Conservation (phyloP, 2,888 invertebrate species). For the Microctonus hyperodae region DNA sequence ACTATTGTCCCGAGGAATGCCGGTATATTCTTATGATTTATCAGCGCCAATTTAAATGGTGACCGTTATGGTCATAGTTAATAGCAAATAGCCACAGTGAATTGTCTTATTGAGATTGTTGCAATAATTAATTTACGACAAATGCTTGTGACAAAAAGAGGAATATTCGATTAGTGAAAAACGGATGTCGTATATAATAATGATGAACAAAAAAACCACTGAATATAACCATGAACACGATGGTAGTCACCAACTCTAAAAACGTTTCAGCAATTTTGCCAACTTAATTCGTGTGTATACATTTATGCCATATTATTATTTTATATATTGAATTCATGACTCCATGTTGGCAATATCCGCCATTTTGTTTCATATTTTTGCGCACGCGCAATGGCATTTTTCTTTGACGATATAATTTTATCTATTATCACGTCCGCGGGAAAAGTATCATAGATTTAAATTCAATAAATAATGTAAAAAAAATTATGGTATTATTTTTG, state of each 20-base stretch:
- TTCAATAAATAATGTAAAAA: not conserved
- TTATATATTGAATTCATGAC: no score
- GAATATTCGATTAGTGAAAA: conserved; percentile 25
- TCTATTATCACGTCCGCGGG: not conserved
- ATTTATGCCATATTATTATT: not conserved
- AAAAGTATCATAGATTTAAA: not conserved
- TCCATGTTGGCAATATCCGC: conserved; percentile 21
- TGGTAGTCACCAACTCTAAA: conserved; percentile 20
- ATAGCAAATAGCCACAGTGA: conserved; percentile 32
- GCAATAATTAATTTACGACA: conserved; percentile 1
- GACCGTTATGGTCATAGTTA: conserved; percentile 44
- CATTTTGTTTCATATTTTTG: no score
- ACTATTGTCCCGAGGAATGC: conserved; percentile 12
- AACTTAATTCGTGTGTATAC: conserved; percentile 24
- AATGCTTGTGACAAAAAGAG: conserved; percentile 21
- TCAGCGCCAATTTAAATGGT: conserved; percentile 40
- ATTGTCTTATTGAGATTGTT: not conserved
- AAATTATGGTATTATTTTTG: no score
- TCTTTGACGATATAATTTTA: not conserved
- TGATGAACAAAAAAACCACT: conserved; percentile 27
- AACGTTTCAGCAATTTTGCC: conserved; percentile 34
- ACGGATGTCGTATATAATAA: conserved; percentile 25
- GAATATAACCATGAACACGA: conserved; percentile 35
- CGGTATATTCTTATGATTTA: conserved; percentile 27
- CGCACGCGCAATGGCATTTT: no score